These are phyloP conservation scores for Nemopilema nomurai DNA, from an alignment of 30 jellyfish, hydroid and myxozoan genomes.

Conservation along the genomic window DNA sequence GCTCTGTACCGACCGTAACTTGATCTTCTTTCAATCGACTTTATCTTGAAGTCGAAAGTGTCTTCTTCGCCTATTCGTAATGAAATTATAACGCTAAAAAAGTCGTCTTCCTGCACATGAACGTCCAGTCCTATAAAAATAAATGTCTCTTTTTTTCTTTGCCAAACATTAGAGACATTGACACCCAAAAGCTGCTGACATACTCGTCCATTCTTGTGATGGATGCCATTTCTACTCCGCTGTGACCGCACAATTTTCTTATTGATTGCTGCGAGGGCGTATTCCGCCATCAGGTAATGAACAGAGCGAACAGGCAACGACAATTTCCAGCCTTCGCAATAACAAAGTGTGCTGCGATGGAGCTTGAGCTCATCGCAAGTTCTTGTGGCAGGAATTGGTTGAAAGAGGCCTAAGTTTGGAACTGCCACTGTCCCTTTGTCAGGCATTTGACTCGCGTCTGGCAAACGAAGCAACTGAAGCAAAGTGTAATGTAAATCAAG, in stretches of 20 bases:
- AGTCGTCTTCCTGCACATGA: slow-evolving; percentile 32
- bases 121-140: slow-evolving; percentile 38
- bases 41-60: slow-evolving; percentile 22
- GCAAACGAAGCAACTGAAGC: background rate
- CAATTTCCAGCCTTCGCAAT: slow-evolving; percentile 77
- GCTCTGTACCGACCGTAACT: slow-evolving; percentile 44
- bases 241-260: slow-evolving; percentile 11
- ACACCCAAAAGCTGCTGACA: slow-evolving; percentile 56
- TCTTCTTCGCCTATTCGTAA: background rate
- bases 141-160: background rate
- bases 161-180: slow-evolving; percentile 62
- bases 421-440: background rate
- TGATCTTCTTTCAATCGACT: slow-evolving; percentile 37
- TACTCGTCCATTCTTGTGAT: background rate
- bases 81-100: slow-evolving; percentile 29
- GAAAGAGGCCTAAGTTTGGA: slow-evolving; percentile 54
- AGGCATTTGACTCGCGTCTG: background rate
- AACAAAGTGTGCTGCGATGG: slow-evolving; percentile 67
- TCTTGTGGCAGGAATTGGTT: slow-evolving; percentile 37
- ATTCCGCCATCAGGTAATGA: slow-evolving; percentile 52
- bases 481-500: slow-evolving; percentile 69
- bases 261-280: slow-evolving; percentile 24
- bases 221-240: background rate
- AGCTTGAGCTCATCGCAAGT: slow-evolving; percentile 68
- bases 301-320: slow-evolving; percentile 33